These are phyloP conservation scores for Ptycholaimellus sp. DNA, from an alignment of 2,888 invertebrate species.

Conservation along the genomic window DNA sequence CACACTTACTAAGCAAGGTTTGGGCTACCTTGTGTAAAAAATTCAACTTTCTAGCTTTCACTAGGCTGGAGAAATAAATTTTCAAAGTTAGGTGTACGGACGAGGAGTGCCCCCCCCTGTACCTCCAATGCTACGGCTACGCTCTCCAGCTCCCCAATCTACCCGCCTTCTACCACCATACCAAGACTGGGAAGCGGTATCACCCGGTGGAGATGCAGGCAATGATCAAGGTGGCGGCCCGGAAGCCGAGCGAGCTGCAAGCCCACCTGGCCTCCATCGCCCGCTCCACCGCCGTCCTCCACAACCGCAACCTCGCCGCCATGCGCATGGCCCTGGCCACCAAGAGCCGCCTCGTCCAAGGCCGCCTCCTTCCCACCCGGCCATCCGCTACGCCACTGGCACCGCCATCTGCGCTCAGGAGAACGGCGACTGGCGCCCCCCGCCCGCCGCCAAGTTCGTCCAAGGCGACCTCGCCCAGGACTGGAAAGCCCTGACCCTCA, in stretches of 20 bases:
- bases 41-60: too few relatives aligned
- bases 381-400: constrained; percentile 77
- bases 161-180: too few relatives aligned
- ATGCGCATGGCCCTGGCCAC: constrained; percentile 96
- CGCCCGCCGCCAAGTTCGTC: too few relatives aligned
- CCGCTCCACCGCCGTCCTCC: constrained; percentile 84
- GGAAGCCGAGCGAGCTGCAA: constrained; percentile 56
- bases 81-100: too few relatives aligned
- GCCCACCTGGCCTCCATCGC: constrained; percentile 92
- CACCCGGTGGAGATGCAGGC: constrained; percentile 97
- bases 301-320: constrained; percentile 48
- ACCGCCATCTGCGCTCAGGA: constrained; percentile 74
- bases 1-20: too few relatives aligned
- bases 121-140: too few relatives aligned
- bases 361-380: constrained; percentile 63
- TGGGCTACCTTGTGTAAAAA: too few relatives aligned
- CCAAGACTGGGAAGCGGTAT: constrained; percentile 89
- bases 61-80: too few relatives aligned
- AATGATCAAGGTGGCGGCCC: constrained; percentile 38
- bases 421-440: too few relatives aligned
- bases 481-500: too few relatives aligned
- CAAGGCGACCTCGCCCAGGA: too few relatives aligned
- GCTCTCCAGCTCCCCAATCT: too few relatives aligned
- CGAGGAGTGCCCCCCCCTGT: constrained; percentile 43
- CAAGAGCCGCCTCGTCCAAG: constrained; percentile 98